phyloP scores from a whole-genome alignment of 2,797 vertebrate species.

The Morus bassanus region DNA sequence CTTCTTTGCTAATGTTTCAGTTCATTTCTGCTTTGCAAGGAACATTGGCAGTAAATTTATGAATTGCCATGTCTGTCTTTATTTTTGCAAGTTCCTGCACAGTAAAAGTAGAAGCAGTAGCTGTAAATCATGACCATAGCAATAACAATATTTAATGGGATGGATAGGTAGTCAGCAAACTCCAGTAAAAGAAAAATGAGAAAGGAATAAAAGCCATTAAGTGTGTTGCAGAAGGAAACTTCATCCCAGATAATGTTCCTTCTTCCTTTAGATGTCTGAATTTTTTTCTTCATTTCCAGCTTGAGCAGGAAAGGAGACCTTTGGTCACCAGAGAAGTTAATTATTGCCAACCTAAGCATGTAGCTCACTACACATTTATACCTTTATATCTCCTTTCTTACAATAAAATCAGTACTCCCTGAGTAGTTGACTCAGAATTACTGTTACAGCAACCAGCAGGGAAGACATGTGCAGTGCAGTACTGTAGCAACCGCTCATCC shows the following conservation, averaged over 20 bases:
- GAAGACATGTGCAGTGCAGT: fast-evolving
- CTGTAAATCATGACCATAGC: neutral
- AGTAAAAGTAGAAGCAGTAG: neutral
- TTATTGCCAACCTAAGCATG: neutral
- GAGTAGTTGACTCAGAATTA: neutral
- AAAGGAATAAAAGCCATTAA: neutral
- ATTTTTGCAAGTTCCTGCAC: neutral
- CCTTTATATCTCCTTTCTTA: neutral
- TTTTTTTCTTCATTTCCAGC: neutral
- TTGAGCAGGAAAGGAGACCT: neutral
- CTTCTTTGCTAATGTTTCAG: neutral
- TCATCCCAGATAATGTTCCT: neutral
- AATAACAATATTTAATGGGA: neutral
- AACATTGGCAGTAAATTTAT: neutral
- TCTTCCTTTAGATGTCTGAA: neutral
- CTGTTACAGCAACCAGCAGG: neutral
- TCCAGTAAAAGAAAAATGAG: neutral
- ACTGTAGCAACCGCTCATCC: neutral
- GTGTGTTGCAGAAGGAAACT: neutral
- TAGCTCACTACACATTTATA: neutral
- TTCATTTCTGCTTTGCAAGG: neutral
- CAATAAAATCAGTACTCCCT: neutral
- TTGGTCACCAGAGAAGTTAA: neutral
- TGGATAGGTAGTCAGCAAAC: neutral
- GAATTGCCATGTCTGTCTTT: neutral